Percentiles rank a stretch among this genome's conserved stretches.
phyloP scores from a whole-genome alignment of 2,888 invertebrate genomes.

The Luffia ferchaultella region DNA sequence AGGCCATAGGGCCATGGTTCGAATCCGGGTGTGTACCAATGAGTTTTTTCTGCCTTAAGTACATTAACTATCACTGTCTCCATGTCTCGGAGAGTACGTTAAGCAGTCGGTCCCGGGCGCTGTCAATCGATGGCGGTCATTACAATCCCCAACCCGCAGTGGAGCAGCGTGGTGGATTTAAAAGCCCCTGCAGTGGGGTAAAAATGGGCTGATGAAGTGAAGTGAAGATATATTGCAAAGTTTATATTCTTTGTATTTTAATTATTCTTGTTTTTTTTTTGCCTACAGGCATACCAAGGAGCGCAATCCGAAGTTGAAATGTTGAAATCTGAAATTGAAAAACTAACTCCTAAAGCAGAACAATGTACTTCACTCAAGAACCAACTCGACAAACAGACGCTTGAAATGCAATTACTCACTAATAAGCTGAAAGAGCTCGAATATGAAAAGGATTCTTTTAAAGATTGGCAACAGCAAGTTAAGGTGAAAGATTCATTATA shows the following conservation, averaged over 20 bases:
- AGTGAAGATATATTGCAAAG: background rate
- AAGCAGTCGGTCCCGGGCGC: no score
- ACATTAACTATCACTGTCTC: no score
- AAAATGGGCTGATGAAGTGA: no score
- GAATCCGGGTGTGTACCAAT: no score
- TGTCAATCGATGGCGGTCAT: no score
- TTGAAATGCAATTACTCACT: slow-evolving; percentile 44
- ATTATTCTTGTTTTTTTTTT: no score
- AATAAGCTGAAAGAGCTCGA: slow-evolving; percentile 49
- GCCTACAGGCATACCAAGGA: slow-evolving; percentile 55
- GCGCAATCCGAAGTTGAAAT: slow-evolving; percentile 66
- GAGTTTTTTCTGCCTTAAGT: no score
- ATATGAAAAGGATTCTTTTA: slow-evolving; percentile 53
- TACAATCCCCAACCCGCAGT: no score
- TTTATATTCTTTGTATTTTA: background rate
- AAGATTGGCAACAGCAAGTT: slow-evolving; percentile 57
- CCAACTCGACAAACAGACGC: slow-evolving; percentile 48
- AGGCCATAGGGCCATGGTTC: no score
- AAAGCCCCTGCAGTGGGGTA: no score
- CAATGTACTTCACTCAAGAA: slow-evolving; percentile 37
- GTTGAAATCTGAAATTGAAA: slow-evolving; percentile 38
- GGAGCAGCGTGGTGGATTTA: no score
- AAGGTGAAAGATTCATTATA: slow-evolving; percentile 29
- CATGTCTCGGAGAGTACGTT: no score
- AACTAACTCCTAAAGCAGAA: slow-evolving; percentile 40